Conservation (phyloP, 2,113 vertebrate genomes). For the Callocephalon fimbriatum region DNA sequence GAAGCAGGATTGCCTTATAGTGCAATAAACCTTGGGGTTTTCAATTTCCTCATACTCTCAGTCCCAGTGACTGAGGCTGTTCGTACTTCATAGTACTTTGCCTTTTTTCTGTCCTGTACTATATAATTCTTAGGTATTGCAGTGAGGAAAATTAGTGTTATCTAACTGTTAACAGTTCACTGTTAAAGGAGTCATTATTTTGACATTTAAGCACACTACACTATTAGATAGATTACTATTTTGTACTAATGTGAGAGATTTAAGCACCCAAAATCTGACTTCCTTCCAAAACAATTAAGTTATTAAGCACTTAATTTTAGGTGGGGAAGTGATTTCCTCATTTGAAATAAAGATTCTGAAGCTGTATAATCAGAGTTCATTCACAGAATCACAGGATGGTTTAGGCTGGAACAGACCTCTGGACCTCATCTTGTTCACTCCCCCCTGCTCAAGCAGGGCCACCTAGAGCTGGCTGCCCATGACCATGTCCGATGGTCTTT, state of each 20-base stretch:
- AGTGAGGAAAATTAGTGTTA: not conserved
- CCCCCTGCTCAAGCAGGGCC: not conserved
- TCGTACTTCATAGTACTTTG: not conserved
- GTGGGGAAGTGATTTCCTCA: not conserved
- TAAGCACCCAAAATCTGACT: not conserved
- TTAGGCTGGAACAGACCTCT: not conserved
- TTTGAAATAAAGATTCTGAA: not conserved
- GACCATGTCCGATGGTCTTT: not conserved
- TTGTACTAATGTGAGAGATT: not conserved
- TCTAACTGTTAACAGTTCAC: not conserved
- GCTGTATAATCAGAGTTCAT: not conserved
- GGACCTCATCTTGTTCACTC: not conserved
- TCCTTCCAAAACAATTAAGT: constrained; percentile 3
- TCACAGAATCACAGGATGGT: not conserved
- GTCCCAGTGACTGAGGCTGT: not conserved
- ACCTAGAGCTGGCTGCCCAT: not conserved
- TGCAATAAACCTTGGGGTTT: not conserved
- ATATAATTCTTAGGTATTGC: not conserved
- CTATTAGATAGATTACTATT: not conserved
- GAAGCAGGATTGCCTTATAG: not conserved
- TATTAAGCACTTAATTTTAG: not conserved
- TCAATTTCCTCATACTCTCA: not conserved
- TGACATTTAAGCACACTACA: not conserved
- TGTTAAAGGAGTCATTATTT: not conserved
- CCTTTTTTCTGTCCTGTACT: not conserved